Conservation (phyloP, 2,888 invertebrate species). For the Belgica antarctica region DNA sequence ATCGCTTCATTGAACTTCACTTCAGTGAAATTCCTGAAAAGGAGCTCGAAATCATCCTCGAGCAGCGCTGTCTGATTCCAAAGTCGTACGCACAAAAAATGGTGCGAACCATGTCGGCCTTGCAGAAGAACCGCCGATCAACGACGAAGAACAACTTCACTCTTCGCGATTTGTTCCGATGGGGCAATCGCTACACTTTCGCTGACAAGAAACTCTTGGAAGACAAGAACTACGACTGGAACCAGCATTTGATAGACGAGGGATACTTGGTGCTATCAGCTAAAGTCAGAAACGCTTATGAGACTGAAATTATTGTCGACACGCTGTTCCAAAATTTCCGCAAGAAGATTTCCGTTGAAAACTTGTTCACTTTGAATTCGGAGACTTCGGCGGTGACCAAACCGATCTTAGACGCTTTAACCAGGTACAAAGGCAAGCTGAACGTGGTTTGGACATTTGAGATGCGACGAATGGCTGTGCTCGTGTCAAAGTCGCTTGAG, state of each 20-base stretch:
- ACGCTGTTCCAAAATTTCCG: conserved; percentile 78
- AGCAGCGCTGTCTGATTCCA: conserved; percentile 84
- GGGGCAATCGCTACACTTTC: conserved; percentile 90
- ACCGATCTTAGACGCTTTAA: conserved; percentile 65
- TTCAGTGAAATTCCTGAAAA: conserved; percentile 89
- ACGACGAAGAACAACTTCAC: conserved; percentile 92
- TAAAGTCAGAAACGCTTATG: conserved; percentile 80
- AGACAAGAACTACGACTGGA: conserved; percentile 83
- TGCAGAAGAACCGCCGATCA: conserved; percentile 77
- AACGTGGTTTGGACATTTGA: conserved; percentile 94
- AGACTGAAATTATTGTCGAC: conserved; percentile 75
- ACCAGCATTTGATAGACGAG: conserved; percentile 94
- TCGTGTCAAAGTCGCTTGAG: conserved; percentile 78
- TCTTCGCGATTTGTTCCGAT: conserved; percentile 89
- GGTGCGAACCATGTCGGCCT: conserved; percentile 85
- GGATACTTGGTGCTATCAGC: conserved; percentile 93
- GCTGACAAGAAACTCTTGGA: conserved; percentile 61
- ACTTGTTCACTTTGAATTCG: conserved; percentile 68
- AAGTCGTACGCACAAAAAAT: conserved; percentile 84
- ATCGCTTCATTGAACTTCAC: conserved; percentile 95
- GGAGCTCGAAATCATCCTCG: conserved; percentile 86
- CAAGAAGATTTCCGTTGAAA: conserved; percentile 66
- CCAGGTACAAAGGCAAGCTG: conserved; percentile 58
- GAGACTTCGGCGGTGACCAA: conserved; percentile 75
- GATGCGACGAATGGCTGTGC: conserved; percentile 76